phyloP scores from a whole-genome alignment of 2,888 invertebrate genomes.

The Tribolium freemani region DNA sequence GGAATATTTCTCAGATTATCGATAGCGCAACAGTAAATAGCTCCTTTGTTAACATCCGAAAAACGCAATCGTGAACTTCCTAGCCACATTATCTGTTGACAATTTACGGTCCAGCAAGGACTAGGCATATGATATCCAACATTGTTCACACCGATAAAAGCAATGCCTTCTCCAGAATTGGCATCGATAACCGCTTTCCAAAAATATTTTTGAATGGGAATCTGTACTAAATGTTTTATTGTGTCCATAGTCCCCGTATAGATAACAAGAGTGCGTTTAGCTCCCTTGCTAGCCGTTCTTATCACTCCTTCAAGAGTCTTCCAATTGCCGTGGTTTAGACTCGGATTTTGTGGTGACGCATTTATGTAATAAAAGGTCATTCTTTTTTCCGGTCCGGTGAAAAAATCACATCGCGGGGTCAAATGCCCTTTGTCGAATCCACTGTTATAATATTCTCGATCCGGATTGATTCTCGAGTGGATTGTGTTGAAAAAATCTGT shows the following conservation, averaged over 20 bases:
- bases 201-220: neutral
- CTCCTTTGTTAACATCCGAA: neutral
- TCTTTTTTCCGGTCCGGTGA: neutral
- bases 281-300: neutral
- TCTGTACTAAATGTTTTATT: neutral
- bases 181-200: conserved; percentile 13
- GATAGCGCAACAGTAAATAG: neutral
- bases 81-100: neutral
- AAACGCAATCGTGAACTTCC: neutral
- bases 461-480: neutral
- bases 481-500: neutral
- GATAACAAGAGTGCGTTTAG: neutral
- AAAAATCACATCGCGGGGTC: conserved; percentile 7
- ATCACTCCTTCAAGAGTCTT: neutral
- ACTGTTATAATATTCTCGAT: neutral
- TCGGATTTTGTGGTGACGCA: neutral
- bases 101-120: neutral
- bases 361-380: conserved; percentile 15
- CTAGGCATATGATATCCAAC: neutral
- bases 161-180: neutral
- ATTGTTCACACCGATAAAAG: conserved; percentile 4
- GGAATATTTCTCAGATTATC: neutral
- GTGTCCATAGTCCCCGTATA: neutral
- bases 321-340: neutral
- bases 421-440: conserved; percentile 1